Evolutionary conservation across 2,113 vertebrate genomes (phyloP).

Genomic region (Myanophis thanlyinensis): DNA sequence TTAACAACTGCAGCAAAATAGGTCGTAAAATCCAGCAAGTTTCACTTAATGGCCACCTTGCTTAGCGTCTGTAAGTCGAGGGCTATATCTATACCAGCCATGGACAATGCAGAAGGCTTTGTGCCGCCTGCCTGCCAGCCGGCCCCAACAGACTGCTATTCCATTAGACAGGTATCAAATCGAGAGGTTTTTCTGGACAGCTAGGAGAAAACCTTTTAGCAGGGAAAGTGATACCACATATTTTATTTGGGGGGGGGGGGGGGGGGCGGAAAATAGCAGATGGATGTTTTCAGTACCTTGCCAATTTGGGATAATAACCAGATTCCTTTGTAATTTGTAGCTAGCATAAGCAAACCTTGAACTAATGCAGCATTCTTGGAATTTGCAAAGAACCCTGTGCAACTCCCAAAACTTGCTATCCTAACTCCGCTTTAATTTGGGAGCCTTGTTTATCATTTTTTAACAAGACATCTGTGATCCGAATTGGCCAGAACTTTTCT

Average conservation of each 20-base stretch:
- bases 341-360: not conserved
- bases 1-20: no score
- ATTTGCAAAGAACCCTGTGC: not conserved
- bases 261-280: not conserved
- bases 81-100: not conserved
- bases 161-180: not conserved
- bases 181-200: not conserved
- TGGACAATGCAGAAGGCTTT: not conserved
- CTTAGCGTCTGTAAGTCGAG: no score
- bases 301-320: not conserved
- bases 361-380: not conserved
- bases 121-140: not conserved
- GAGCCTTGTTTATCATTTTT: not conserved
- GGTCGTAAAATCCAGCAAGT: no score
- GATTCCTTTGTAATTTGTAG: not conserved
- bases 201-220: not conserved
- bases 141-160: not conserved
- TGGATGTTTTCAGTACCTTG: not conserved
- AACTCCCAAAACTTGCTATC: not conserved
- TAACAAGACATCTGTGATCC: not conserved
- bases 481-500: not conserved
- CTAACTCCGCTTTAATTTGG: not conserved
- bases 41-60: no score
- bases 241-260: not conserved
- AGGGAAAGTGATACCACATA: not conserved